phyloP scores from a whole-genome alignment of 2,113 vertebrate species.

The Coturnix japonica region DNA sequence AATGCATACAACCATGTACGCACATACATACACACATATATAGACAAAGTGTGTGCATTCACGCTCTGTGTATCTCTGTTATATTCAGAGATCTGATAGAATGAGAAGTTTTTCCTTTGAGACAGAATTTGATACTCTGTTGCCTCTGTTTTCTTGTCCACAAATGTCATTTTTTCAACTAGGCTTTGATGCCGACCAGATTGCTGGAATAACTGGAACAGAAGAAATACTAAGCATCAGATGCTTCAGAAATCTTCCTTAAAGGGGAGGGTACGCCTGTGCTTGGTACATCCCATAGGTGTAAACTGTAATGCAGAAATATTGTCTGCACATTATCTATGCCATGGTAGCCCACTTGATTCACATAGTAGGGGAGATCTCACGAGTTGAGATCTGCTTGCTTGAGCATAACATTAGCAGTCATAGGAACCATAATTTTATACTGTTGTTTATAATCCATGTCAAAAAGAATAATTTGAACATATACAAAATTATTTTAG shows the following conservation, averaged over 20 bases:
- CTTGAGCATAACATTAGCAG: background rate
- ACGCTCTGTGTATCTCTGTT: background rate
- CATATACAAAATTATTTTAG: background rate
- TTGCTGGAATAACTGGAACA: background rate
- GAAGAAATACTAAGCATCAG: background rate
- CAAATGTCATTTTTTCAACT: background rate
- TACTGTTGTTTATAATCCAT: background rate
- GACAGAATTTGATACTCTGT: background rate
- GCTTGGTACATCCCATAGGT: background rate
- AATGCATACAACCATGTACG: too few species aligned
- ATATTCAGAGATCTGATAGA: background rate
- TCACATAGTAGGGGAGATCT: fast-evolving
- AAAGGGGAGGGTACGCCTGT: background rate
- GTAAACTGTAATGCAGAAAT: background rate
- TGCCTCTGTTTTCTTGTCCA: background rate
- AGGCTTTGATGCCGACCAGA: background rate
- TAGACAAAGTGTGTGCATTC: background rate
- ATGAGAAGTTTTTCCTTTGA: background rate
- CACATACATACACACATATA: background rate
- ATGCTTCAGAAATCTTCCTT: background rate
- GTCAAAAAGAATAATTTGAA: background rate
- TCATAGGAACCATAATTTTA: fast-evolving
- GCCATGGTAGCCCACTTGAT: background rate
- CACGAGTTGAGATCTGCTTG: background rate
- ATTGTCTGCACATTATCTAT: background rate